phyloP scores from a whole-genome alignment of 2,888 invertebrate genomes.

The Eilema caniola region DNA sequence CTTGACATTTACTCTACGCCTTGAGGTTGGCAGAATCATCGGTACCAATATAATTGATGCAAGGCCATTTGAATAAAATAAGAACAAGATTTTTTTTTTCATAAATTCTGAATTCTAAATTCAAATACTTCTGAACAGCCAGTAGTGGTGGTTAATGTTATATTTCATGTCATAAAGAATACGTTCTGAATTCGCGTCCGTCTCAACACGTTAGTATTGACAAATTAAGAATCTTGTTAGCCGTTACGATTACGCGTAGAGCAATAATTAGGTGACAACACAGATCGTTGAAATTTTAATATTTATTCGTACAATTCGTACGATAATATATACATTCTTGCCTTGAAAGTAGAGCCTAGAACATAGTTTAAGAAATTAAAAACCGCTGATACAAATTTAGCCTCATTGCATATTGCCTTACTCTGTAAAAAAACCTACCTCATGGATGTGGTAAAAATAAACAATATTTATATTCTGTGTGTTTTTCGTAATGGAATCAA shows the following conservation, averaged over 20 bases:
- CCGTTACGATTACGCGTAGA: constrained; percentile 40
- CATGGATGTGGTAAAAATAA: not conserved
- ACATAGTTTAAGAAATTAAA: not conserved
- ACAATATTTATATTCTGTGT: not conserved
- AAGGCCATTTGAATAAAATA: too few relatives aligned
- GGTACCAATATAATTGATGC: too few relatives aligned
- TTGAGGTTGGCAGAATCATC: too few relatives aligned
- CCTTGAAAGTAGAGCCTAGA: not conserved
- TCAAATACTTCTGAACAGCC: not conserved
- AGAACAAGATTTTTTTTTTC: too few relatives aligned
- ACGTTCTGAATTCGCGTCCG: constrained; percentile 42
- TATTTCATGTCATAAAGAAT: not conserved
- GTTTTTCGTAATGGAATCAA: not conserved
- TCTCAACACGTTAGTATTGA: constrained; percentile 19
- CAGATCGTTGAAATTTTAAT: constrained; percentile 19
- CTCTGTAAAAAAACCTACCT: not conserved
- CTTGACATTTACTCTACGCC: too few relatives aligned
- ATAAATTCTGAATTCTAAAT: too few relatives aligned
- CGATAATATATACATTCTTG: not conserved
- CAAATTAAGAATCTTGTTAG: constrained; percentile 45
- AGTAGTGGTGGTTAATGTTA: not conserved
- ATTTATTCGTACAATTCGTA: not conserved
- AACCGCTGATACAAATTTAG: not conserved
- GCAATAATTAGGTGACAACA: constrained; percentile 24
- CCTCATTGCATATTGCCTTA: not conserved